Evolutionary conservation across 2,797 vertebrate species (phyloP), one percentile per base, ranked within the genome.

Genomic region (Scolopax bukidnonensis): DNA sequence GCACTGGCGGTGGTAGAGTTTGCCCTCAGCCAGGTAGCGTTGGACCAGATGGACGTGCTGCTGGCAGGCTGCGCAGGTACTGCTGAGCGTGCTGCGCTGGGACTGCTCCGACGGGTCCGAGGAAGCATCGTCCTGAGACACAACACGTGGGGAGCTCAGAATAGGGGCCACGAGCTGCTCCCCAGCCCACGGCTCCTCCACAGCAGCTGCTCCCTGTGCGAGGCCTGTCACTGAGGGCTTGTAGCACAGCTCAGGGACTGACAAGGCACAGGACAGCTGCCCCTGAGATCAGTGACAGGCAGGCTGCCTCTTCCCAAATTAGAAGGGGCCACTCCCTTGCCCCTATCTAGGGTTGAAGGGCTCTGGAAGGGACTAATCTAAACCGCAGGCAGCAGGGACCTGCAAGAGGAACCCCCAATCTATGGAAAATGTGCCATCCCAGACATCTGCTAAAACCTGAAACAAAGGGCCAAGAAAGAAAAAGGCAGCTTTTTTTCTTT

Each of bases 31-130:
- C 96, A 99, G 98, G 96, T 99, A 98, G 83, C 99, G 98, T 98
- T 99, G 99, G 92, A 99, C 99, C 97, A 99, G 98, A 88, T 99
- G 99, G 75, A 99, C 99, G 1, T 99, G 99, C 92, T 99, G 98
- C 94, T 98, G 98, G 95, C 99, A 99, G 97, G 98, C 98, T 0
- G 98, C 71, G 0, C 99, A 99, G 25, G 96, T 98, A 95, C 99
- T 98, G 97, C 98, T 98, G 92, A 95, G 97, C 0, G 85, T 48
- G 85, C 33, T 89, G 30, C 79, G 73, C 78, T 91, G 47, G 2
- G 95, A 81, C 18, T 3, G 90, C 78, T 98, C 97, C 0, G 2
- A 38, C 6, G 59, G 81, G 40, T 95, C 95, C 1, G 21, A 54
- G 0, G 87, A 53, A 33, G 30, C 95, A 30, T 95, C 93, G 1